Percentiles rank a stretch among this genome's conserved stretches.
Conservation (phyloP, 2,797 vertebrate genomes). For the Hephaestus fuliginosus region DNA sequence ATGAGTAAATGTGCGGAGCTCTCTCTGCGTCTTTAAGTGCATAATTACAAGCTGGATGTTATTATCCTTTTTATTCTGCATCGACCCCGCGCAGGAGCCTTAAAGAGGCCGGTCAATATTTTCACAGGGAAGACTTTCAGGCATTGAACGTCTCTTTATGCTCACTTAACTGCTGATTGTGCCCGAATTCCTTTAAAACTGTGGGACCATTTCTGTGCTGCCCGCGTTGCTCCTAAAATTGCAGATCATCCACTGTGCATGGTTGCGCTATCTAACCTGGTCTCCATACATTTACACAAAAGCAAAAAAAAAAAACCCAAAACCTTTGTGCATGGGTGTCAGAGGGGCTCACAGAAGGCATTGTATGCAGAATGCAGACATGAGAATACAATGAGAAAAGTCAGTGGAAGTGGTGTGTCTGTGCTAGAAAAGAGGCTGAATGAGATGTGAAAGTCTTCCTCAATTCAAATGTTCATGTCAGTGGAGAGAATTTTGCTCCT, state of each 20-base stretch:
- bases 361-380: constrained; percentile 71
- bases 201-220: neutral
- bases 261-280: neutral
- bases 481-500: constrained; percentile 33
- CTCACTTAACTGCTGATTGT: constrained; percentile 45
- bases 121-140: constrained; percentile 69
- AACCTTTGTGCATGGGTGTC: constrained; percentile 18
- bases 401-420: constrained; percentile 51
- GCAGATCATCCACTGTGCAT: too few species aligned
- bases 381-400: constrained; percentile 58
- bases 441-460: constrained; percentile 53
- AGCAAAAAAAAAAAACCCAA: neutral
- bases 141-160: constrained; percentile 54
- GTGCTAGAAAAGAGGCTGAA: constrained; percentile 43
- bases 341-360: constrained; percentile 47
- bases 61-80: constrained; percentile 55
- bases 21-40: constrained; percentile 68
- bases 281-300: constrained; percentile 35
- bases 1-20: constrained; percentile 23
- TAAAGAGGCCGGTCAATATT: constrained; percentile 76
- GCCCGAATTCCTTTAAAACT: constrained; percentile 7
- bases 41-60: constrained; percentile 52
- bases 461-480: constrained; percentile 59
- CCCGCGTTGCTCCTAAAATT: neutral
- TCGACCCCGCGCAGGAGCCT: constrained; percentile 55